Conservation (phyloP, 2,888 invertebrate genomes). For the Trichogramma evanescens region DNA sequence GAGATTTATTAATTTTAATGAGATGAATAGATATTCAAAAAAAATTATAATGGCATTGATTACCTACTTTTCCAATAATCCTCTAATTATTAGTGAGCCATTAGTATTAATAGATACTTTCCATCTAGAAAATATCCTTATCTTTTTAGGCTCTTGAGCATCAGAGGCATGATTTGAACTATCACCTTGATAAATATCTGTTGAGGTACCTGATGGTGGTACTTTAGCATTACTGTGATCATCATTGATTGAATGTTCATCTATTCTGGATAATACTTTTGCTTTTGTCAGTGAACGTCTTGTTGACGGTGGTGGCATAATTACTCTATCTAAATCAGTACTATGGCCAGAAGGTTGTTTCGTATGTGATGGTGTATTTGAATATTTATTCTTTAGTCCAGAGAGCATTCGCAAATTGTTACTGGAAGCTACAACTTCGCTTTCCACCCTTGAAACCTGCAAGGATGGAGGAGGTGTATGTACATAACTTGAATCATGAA, state of each 20-base stretch:
- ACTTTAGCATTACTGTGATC: background rate
- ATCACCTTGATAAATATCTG: background rate
- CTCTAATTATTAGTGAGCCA: conserved; percentile 35
- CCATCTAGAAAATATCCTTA: conserved; percentile 33
- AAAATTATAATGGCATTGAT: background rate
- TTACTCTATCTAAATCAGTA: conserved; percentile 16
- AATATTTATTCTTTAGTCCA: too few relatives aligned
- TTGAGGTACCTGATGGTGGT: background rate
- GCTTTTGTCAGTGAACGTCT: background rate
- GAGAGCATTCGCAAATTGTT: conserved; percentile 27
- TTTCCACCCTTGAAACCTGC: conserved; percentile 25
- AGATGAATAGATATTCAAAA: too few relatives aligned
- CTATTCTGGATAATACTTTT: background rate
- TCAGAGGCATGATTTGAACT: background rate
- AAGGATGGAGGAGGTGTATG: conserved; percentile 2
- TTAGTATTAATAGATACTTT: conserved; percentile 32
- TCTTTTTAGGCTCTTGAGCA: background rate
- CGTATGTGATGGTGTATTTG: conserved; percentile 27
- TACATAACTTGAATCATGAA: conserved; percentile 27
- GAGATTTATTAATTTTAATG: too few relatives aligned
- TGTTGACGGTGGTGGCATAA: conserved; percentile 34
- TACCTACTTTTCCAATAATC: conserved; percentile 15
- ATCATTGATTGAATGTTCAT: background rate
- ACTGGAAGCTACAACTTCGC: conserved; percentile 35
- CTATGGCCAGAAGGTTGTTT: conserved; percentile 22